Base-by-base conservation (phyloP, 2,113 vertebrate species). In the Gobius niger region DNA sequence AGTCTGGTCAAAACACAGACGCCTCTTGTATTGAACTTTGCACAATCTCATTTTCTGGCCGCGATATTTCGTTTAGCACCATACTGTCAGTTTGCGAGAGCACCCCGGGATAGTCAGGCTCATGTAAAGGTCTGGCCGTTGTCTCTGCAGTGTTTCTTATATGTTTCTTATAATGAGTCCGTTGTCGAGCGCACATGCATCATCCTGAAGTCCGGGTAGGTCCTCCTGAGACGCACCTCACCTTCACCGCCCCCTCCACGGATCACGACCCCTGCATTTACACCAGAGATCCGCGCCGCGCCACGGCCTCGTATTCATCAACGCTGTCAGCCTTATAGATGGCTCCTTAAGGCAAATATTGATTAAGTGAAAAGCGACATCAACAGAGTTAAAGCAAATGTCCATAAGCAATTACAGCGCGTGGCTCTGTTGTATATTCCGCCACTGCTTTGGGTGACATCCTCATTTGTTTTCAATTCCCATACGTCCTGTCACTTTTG, bases 281-380 rank as follows among this genome's bases (percentile, higher is more conserved):
- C 86, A 76, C 84, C n/a, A 56, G 81, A 86, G 86, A 82, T 80
- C 54, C 6, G 46, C 56, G 68, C 77, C 74, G 76, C 81, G 24
- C 24, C 24, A 34, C 24, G 24, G 24, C 24, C 24, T 4, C 24
- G 77, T 87, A 85, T 87, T 89, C 70, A 85, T 87, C 88, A 83
- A 68, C 64, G 47, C 81, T 89, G 86, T 85, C 85, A 75, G 24
- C 6, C 74, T 93, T 90, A 91, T 87, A 73, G 89, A 91, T 91
- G 83, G 67, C 83, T 83, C 87, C 76, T 83, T 77, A 78, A 90
- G 85, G 82, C 75, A 87, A 90, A 90, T 92, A 92, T 92, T 91
- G 91, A 92, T 91, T 84, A 84, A 84, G 73, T 82, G 76, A 82
- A 82, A 74, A 53, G 79, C 64, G 78, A 77, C 83, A 72, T 90